These are phyloP conservation scores for Pogonophryne albipinna DNA, from an alignment of 2,797 vertebrate genomes.

Conservation along the genomic window DNA sequence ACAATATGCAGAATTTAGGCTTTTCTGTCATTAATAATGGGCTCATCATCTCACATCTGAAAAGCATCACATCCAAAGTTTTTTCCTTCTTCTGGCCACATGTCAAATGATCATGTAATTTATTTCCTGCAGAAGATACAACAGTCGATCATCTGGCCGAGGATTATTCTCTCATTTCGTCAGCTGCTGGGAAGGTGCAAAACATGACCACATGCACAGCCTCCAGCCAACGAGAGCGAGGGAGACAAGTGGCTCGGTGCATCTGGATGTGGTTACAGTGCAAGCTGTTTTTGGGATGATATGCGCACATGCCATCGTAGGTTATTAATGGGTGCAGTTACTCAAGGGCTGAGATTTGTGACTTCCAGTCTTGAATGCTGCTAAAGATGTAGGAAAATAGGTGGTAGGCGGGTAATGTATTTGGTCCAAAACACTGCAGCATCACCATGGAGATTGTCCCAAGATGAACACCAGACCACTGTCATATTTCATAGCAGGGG, in stretches of 20 bases:
- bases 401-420: slow-evolving; percentile 45
- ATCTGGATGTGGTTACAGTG: slow-evolving; percentile 75
- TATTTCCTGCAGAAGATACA: slow-evolving; percentile 61
- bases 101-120: slow-evolving; percentile 56
- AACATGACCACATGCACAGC: slow-evolving; percentile 63
- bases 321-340: slow-evolving; percentile 57
- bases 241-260: slow-evolving; percentile 42
- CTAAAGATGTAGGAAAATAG: slow-evolving; percentile 44
- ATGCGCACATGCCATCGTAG: slow-evolving; percentile 49
- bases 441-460: slow-evolving; percentile 60
- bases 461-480: slow-evolving; percentile 42
- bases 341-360: slow-evolving; percentile 57
- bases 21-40: slow-evolving; percentile 5
- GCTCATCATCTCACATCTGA: slow-evolving; percentile 27
- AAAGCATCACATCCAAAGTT: slow-evolving; percentile 11
- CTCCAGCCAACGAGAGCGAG: slow-evolving; percentile 19
- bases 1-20: neutral
- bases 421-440: slow-evolving; percentile 53
- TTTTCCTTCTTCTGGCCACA: slow-evolving; percentile 2
- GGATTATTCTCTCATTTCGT: slow-evolving; percentile 18
- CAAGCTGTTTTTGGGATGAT: slow-evolving; percentile 52
- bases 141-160: slow-evolving; percentile 34
- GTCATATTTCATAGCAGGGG: slow-evolving; percentile 28
- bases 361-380: slow-evolving; percentile 36
- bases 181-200: slow-evolving; percentile 54